phyloP scores from a whole-genome alignment of 2,797 vertebrate species.

The Amblyraja radiata region DNA sequence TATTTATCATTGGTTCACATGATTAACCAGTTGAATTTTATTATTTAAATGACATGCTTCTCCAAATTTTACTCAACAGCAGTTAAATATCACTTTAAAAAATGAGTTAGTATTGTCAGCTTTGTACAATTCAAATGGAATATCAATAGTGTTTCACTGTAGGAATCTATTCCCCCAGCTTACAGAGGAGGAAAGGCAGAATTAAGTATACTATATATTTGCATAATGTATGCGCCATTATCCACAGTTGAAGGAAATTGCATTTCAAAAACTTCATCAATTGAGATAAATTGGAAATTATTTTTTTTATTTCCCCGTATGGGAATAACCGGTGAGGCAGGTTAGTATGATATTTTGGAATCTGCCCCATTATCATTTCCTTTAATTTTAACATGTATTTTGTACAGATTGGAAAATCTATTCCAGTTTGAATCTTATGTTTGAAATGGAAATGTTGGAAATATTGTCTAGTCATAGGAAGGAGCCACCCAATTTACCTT shows the following conservation, averaged over 20 bases:
- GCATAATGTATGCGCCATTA: not conserved
- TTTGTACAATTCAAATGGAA: not conserved
- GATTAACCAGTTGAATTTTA: not conserved
- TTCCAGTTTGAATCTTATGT: not conserved
- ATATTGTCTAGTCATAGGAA: not conserved
- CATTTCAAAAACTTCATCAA: not conserved
- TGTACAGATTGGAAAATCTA: not conserved
- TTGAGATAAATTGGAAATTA: not conserved
- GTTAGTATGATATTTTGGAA: not conserved
- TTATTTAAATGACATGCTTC: not conserved
- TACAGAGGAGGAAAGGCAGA: not conserved
- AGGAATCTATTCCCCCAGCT: not conserved
- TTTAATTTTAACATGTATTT: not conserved
- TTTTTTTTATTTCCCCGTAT: not conserved
- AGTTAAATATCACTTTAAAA: not conserved
- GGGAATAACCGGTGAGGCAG: not conserved
- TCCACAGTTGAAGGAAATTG: not conserved
- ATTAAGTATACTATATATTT: not conserved
- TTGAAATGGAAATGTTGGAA: not conserved
- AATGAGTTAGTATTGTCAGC: not conserved
- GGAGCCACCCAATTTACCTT: not conserved
- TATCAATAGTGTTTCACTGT: not conserved
- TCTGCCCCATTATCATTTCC: not conserved
- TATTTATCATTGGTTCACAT: not conserved
- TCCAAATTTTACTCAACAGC: not conserved